Base-by-base conservation (phyloP, 2,113 vertebrate species). In the Sceloporus tristichus region DNA sequence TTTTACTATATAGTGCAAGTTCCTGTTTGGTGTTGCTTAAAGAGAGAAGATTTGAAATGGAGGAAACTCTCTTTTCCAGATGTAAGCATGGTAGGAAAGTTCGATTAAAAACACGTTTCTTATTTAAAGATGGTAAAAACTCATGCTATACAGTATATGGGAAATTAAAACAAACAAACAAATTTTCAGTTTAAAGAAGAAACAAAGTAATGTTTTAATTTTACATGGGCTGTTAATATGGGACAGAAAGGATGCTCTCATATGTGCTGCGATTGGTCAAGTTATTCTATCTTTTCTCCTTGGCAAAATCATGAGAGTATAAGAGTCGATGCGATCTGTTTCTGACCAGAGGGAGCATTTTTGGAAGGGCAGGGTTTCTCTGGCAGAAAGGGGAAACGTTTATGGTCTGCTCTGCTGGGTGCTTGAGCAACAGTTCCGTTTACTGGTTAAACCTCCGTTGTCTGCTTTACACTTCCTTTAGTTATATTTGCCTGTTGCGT, bases 391-490 rank as follows among this genome's bases (percentile, higher is more conserved):
- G n/a, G 84, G 78, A 75, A 86, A 62, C 27, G 4, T 42, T 82
- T 54, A 34, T n/a, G 16, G 40, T 74, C 38, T 66, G 56, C 40
- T 79, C 25, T 54, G 27, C 25, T 73, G 29, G 34, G 27, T 16
- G 5, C 79, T 82, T 86, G 59, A 76, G 84, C 71, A 82, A 82
- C 62, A 4, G 48, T 18, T 82, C 25, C 82, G 59, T 82, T 81
- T 86, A 68, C 40, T 65, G n/a, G 21, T 19, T 54, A 59, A 13
- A 16, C 62, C 79, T 89, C 84, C 5, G 3, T 65, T 48, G 42
- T 25, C 78, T 82, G 34, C 48, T 82, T 70, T 77, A 34, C 56
- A 70, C 85, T 89, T 85, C 70, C 82, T 89, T 74, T 85, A 85
- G 40, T 42, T 79, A 74, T 76, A 81, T 76, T 76, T 86, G 84